Conservation (phyloP, 92 coral and sea anemone species). For the Epizoanthus fatuus region DNA sequence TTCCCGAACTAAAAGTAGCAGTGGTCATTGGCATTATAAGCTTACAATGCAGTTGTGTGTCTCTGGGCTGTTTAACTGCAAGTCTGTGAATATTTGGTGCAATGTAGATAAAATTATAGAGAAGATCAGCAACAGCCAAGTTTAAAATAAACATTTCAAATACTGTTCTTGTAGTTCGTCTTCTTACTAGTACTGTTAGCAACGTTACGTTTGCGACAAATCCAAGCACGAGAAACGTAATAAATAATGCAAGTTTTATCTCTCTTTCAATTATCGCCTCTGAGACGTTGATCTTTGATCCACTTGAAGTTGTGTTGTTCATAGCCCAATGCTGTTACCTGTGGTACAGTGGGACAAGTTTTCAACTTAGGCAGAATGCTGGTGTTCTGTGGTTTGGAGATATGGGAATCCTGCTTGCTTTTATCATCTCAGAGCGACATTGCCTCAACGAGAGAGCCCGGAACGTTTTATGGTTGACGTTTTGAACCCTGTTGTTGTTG, state of each 20-base stretch:
- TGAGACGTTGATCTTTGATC: background rate
- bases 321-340: background rate
- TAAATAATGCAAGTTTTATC: constrained; percentile 8
- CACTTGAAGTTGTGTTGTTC: constrained; percentile 4
- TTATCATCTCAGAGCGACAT: too few relatives aligned
- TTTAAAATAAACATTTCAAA: constrained; percentile 3
- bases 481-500: too few relatives aligned
- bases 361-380: too few relatives aligned
- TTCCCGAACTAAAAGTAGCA: constrained; percentile 2
- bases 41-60: constrained; percentile 1
- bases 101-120: constrained; percentile 2
- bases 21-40: constrained; percentile 10
- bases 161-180: background rate
- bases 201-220: background rate
- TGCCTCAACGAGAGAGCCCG: too few relatives aligned
- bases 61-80: background rate
- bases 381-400: too few relatives aligned
- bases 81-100: constrained; percentile 18
- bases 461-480: too few relatives aligned
- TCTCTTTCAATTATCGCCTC: background rate
- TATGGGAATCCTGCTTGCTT: too few relatives aligned
- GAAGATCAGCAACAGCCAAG: constrained; percentile 23
- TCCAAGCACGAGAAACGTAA: constrained; percentile 7
- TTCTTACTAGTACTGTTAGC: background rate
- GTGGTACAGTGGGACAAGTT: too few relatives aligned